Evolutionary conservation across 2,888 invertebrate species (phyloP).

Genomic region (Hirtodrosophila histrioides): DNA sequence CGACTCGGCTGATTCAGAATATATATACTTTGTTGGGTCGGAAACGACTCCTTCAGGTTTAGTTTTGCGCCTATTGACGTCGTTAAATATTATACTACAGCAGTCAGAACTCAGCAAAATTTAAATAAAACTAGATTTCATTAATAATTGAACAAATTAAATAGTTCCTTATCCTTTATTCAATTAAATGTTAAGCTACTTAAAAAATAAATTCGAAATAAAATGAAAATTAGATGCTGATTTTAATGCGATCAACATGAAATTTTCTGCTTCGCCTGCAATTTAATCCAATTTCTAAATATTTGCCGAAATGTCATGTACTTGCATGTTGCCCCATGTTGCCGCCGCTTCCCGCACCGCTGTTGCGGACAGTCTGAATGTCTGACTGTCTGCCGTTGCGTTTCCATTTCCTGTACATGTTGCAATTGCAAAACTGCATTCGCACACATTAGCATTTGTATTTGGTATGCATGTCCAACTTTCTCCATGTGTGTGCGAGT

Average conservation of each 20-base stretch:
- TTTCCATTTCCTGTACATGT: constrained; percentile 70
- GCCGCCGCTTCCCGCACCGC: neutral
- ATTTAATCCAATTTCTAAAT: constrained; percentile 59
- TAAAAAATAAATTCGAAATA: constrained; percentile 1
- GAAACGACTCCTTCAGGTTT: too few relatives aligned
- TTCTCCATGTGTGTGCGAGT: constrained; percentile 17
- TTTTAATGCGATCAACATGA: constrained; percentile 37
- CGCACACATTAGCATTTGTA: constrained; percentile 56
- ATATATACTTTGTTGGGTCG: too few relatives aligned
- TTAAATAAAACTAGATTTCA: neutral
- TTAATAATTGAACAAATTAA: too few relatives aligned
- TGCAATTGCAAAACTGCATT: constrained; percentile 65
- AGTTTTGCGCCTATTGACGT: too few relatives aligned
- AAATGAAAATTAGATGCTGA: constrained; percentile 11
- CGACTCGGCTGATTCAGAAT: too few relatives aligned
- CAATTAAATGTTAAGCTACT: constrained; percentile 2
- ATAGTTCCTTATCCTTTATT: neutral
- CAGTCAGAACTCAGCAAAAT: too few relatives aligned
- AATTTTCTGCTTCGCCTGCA: constrained; percentile 27
- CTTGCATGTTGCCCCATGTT: constrained; percentile 14
- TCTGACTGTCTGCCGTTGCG: constrained; percentile 42
- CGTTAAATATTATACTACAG: too few relatives aligned
- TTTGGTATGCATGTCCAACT: constrained; percentile 38
- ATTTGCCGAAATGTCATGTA: constrained; percentile 54
- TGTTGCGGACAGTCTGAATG: constrained; percentile 11